These are phyloP conservation scores for Pelobates fuscus DNA, from an alignment of 2,113 vertebrate genomes.

Conservation along the genomic window DNA sequence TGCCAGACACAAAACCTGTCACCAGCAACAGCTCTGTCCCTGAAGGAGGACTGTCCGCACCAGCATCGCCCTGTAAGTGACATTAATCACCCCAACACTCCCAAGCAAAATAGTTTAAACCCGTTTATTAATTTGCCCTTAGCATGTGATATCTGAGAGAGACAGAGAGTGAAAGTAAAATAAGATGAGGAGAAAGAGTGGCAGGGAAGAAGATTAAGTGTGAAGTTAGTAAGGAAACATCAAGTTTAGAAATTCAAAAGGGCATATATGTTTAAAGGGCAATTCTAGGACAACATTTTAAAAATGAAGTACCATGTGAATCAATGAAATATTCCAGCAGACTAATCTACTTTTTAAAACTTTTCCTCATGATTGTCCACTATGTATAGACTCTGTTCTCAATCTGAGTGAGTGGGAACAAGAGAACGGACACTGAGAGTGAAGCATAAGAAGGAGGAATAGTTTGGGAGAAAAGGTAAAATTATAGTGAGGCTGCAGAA, in stretches of 20 bases:
- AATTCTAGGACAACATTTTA: too few relatives aligned
- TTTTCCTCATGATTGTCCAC: too few relatives aligned
- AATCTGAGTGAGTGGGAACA: too few relatives aligned
- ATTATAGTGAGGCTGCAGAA: too few relatives aligned
- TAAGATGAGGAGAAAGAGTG: background rate
- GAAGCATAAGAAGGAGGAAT: too few relatives aligned
- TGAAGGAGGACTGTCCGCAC: conserved; percentile 89
- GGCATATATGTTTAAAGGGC: background rate
- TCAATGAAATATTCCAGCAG: too few relatives aligned
- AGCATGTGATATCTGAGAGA: conserved; percentile 50
- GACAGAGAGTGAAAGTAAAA: background rate
- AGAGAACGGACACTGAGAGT: too few relatives aligned
- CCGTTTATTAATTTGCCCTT: conserved; percentile 50
- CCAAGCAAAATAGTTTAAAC: conserved; percentile 3
- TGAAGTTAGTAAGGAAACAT: background rate
- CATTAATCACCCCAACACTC: conserved; percentile 51
- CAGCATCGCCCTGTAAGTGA: conserved; percentile 96
- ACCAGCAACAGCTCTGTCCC: conserved; percentile 80
- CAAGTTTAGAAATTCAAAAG: background rate
- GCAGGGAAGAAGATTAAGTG: background rate
- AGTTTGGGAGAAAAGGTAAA: too few relatives aligned
- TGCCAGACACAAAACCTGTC: conserved; percentile 97
- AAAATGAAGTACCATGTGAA: too few relatives aligned
- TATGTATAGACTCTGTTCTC: too few relatives aligned
- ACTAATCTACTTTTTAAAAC: too few relatives aligned